A percentile compares a stretch with the other conserved stretches of the same genome.
Evolutionary conservation across 2,797 vertebrate species (phyloP).

Genomic region (Xiphophorus birchmanni): DNA sequence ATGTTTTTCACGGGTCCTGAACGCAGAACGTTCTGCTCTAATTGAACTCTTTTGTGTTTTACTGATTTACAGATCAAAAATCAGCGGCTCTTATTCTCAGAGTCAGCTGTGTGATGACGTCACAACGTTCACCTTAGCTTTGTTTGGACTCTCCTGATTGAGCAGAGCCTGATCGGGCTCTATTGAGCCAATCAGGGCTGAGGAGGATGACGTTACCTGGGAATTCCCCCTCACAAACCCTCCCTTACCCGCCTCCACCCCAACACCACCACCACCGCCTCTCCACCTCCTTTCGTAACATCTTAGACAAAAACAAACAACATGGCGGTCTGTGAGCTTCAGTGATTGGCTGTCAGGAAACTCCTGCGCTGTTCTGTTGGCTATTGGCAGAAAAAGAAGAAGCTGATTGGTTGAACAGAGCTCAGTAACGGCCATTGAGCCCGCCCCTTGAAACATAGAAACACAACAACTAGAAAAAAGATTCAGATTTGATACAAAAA

Average conservation of each 20-base stretch:
- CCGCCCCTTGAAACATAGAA: conserved; percentile 28
- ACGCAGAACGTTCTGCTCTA: neutral
- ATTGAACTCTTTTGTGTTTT: neutral
- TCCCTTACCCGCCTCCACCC: neutral
- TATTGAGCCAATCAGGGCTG: conserved; percentile 58
- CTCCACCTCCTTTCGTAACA: conserved; percentile 36
- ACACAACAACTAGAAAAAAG: neutral
- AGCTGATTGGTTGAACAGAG: conserved; percentile 31
- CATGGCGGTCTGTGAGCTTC: conserved; percentile 15
- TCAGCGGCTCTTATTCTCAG: neutral
- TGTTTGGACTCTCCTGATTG: conserved; percentile 52
- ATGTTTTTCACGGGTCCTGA: neutral
- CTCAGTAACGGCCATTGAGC: neutral
- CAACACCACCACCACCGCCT: neutral
- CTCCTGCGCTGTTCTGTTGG: conserved; percentile 18
- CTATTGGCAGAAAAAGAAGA: accelerated
- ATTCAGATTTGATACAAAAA: neutral
- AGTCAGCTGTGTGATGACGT: neutral
- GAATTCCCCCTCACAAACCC: conserved; percentile 51
- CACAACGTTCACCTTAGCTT: neutral
- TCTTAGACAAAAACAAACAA: conserved; percentile 47
- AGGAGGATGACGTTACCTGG: conserved; percentile 59
- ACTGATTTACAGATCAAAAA: neutral
- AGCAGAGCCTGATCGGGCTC: conserved; percentile 43
- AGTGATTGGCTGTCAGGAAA: conserved; percentile 32